phyloP scores from a whole-genome alignment of 1,140 invertebrate species.

The Hylyphantes graminicola region DNA sequence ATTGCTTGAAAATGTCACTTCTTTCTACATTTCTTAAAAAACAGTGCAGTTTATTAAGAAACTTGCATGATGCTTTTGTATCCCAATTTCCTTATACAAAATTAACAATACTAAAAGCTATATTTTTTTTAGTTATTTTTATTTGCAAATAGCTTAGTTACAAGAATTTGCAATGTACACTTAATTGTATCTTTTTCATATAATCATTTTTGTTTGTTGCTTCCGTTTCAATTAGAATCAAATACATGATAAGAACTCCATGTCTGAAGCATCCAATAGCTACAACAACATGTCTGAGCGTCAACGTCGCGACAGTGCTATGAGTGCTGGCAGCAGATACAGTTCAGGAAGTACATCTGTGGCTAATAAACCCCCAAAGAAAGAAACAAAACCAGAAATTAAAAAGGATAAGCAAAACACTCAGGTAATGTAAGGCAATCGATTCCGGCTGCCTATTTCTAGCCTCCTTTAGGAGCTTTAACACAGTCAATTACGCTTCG shows the following conservation, averaged over 20 bases:
- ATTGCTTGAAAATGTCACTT: too few species aligned
- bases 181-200: neutral
- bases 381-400: conserved; percentile 36
- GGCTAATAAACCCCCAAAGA: conserved; percentile 19
- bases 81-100: too few species aligned
- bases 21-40: too few species aligned
- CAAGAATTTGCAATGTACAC: neutral
- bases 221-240: neutral
- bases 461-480: too few species aligned
- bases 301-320: conserved; percentile 50
- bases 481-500: too few species aligned
- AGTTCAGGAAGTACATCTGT: conserved; percentile 32
- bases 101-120: too few species aligned
- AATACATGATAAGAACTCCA: conserved; percentile 17
- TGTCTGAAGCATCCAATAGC: conserved; percentile 18
- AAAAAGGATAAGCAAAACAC: conserved; percentile 36
- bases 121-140: too few species aligned
- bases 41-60: too few species aligned
- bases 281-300: conserved; percentile 8
- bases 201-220: neutral
- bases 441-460: too few species aligned
- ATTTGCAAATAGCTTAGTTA: neutral
- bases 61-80: too few species aligned
- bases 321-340: conserved; percentile 45
- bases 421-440: too few species aligned